Base-by-base conservation (phyloP, 2,113 vertebrate genomes). In the Psilopogon haemacephalus region DNA sequence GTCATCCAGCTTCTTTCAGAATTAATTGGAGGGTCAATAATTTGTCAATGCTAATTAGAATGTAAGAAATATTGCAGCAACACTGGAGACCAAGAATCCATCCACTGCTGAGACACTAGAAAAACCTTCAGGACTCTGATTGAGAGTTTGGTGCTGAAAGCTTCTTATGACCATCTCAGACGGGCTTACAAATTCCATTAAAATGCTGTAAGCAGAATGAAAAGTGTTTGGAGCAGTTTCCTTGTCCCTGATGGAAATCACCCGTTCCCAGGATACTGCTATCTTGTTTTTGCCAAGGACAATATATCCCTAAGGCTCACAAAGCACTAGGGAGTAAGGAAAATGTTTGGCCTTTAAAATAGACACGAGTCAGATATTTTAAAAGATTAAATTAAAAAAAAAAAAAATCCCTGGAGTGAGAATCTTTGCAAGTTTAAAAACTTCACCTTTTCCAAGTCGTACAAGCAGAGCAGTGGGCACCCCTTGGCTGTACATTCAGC, bases 191-290 rank as follows among this genome's bases (percentile, higher is more conserved):
- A 95, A 93, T 92, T 81, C 87, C 84, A 83, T 94, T 94, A 87
- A 95, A 94, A 92, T 88, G 82, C 68, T 26, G 48, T 87, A 91
- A 95, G 64, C 75, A 93, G 89, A 96, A 95, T 91, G 60, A 96
- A 95, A 96, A 92, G 91, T 94, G 89, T 95, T 94, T 96, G 94
- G 95, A 95, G 89, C 0, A 48, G 83, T 93, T 96, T 96, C 85
- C 85, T 74, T 81, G 75, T 88, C 89, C 89, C 87, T 89, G 89
- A 89, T 92, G 89, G 64, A 96, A 93, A 92, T 95, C 89, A 90
- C 84, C 84, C 75, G 12, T 94, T 96, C 91, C 94, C 95, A 95
- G 93, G 91, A 88, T 81, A 93, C 63, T 94, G 64, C 89, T 95
- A 74, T 94, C 85, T 94, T 11, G 6, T 55, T 92, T 92, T 94